phyloP scores from a whole-genome alignment of 2,888 invertebrate species.

The Pycnomerus fuliginosus region DNA sequence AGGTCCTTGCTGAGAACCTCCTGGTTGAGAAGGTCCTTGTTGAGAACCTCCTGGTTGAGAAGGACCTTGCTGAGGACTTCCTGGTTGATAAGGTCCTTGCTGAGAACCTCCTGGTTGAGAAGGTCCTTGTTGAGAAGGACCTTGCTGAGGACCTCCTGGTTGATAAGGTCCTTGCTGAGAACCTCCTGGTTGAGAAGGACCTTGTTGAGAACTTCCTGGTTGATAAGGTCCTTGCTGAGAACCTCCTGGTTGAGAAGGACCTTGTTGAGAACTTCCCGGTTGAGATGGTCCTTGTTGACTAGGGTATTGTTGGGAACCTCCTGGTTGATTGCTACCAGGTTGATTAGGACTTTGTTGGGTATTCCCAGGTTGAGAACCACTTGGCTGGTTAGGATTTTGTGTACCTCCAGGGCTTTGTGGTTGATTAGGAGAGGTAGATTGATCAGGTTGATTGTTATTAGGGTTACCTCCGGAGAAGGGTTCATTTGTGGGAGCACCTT shows the following conservation, averaged over 20 bases:
- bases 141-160: conserved; percentile 11
- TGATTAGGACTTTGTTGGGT: conserved; percentile 10
- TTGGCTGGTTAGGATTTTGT: conserved; percentile 11
- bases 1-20: conserved; percentile 4
- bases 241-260: conserved; percentile 22
- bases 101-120: conserved; percentile 11
- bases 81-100: conserved; percentile 11
- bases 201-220: background rate
- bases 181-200: conserved; percentile 12
- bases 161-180: conserved; percentile 17
- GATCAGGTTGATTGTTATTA: too few relatives aligned
- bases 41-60: conserved; percentile 21
- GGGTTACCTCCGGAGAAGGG: too few relatives aligned
- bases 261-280: conserved; percentile 13
- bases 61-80: conserved; percentile 16
- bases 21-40: conserved; percentile 12
- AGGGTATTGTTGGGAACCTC: conserved; percentile 15
- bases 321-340: conserved; percentile 20
- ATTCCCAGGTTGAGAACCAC: conserved; percentile 8
- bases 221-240: conserved; percentile 18
- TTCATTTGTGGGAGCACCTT: too few relatives aligned
- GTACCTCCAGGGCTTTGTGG: background rate
- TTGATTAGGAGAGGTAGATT: too few relatives aligned
- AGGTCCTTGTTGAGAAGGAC: conserved; percentile 11
- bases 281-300: conserved; percentile 9